Evolutionary conservation across 1,140 invertebrate genomes (phyloP).

Genomic region (Amphibalanus amphitrite): DNA sequence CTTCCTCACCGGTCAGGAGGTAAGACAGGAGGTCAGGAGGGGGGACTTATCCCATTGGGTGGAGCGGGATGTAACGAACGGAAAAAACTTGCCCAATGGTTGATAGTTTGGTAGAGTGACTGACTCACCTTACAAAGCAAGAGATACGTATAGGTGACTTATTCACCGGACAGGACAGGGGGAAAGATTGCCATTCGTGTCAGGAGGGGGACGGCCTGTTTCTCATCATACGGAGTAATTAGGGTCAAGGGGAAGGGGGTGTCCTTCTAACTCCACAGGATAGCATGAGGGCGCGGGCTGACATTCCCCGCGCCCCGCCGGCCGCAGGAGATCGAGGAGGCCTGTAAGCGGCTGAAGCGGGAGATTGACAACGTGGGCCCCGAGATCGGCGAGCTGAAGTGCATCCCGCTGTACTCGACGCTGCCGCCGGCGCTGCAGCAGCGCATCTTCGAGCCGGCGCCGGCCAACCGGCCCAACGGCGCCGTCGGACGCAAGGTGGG

Average conservation of each 20-base stretch:
- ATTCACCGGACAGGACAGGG: too few relatives aligned
- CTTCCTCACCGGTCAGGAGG: slow-evolving; percentile 91
- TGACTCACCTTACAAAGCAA: too few relatives aligned
- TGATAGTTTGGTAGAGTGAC: too few relatives aligned
- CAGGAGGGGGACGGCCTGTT: too few relatives aligned
- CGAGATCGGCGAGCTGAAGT: slow-evolving; percentile 92
- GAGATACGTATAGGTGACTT: too few relatives aligned
- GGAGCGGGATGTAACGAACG: neutral
- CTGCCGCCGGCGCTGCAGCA: slow-evolving; percentile 95
- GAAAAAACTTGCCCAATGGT: neutral
- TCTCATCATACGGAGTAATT: slow-evolving; percentile 12
- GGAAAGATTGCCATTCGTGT: too few relatives aligned
- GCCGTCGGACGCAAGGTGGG: slow-evolving; percentile 70
- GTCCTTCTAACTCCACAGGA: too few relatives aligned
- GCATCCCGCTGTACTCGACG: slow-evolving; percentile 97
- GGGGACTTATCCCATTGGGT: too few relatives aligned
- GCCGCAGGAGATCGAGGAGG: slow-evolving; percentile 90
- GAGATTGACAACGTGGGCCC: slow-evolving; percentile 93
- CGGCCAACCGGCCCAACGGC: slow-evolving; percentile 79
- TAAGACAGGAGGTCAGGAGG: slow-evolving; percentile 50
- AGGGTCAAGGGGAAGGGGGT: neutral
- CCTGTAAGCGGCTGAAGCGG: slow-evolving; percentile 91
- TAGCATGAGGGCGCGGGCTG: too few relatives aligned
- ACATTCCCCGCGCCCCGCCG: too few relatives aligned
- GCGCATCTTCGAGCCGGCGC: slow-evolving; percentile 89